Base-by-base conservation (phyloP, 2,888 invertebrate species). In the Saturnia pavonia region DNA sequence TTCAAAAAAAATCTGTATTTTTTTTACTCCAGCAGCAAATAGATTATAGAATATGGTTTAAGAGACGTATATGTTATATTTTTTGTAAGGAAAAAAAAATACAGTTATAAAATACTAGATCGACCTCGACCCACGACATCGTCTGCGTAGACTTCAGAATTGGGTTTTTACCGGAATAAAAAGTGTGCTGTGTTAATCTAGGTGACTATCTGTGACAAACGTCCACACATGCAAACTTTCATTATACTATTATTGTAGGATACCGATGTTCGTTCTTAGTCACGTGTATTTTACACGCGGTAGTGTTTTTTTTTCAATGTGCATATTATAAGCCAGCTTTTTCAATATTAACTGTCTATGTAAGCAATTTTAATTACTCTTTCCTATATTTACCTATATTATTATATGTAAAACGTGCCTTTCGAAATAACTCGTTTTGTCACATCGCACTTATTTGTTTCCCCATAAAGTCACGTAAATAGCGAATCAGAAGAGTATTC, bases 391-490 rank as follows among this genome's bases (percentile, higher is more conserved):
- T 60, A 27, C 27, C 57, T 60, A 25, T 25, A 60, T 27, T 27
- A 40, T 19, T 65, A n/a, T 65, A 34, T 40, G 8, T 81, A 81
- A 81, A 85, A 82, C 82, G 78, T 80, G 78, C 75, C 77, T 77
- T 76, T 72, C 72, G 74, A 68, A 71, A 76, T 73, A 78, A 76
- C 76, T 14, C n/a, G 34, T 72, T 48, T 22, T 74, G 54, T 69
- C 72, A n/a, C 73, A 70, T 72, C 71, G 69, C 27, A 27, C 3
- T 27, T 60, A 60, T 60, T 60, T 60, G 11, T 60, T 60, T 60
- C 27, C 27, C 57, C 57, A 60, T 25, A 60, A 60, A 60, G 57
- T 60, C 57, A 60, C 57, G 57, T 60, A 60, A 60, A 60, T 60
- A 60, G 27, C 27, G 4, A 27, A 60, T 27, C 57, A 14, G 25